These are phyloP conservation scores for Mustela lutreola DNA, from an alignment of 2,113 vertebrate species.

Conservation along the genomic window DNA sequence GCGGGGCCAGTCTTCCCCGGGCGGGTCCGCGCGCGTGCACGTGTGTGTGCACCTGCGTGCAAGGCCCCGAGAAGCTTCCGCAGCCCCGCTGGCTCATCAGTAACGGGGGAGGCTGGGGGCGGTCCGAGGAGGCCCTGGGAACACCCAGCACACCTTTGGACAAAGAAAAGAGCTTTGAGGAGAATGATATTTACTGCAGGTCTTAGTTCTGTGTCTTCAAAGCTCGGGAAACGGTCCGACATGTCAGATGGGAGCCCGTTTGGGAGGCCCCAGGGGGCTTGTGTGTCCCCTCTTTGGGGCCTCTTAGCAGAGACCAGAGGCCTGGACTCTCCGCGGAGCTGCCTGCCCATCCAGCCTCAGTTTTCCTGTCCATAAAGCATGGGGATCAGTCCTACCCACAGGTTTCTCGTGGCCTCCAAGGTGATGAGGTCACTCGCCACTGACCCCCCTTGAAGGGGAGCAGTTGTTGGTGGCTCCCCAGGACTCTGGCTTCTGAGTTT, in stretches of 20 bases:
- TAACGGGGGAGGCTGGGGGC: background rate
- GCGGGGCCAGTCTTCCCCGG: background rate
- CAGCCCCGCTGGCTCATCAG: rapidly evolving
- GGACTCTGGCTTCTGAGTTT: background rate
- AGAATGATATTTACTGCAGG: rapidly evolving
- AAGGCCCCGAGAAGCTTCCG: rapidly evolving
- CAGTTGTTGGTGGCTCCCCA: background rate
- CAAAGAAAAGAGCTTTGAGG: too few species aligned
- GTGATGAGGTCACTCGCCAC: rapidly evolving
- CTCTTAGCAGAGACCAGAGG: background rate
- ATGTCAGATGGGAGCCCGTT: background rate
- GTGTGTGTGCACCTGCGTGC: background rate
- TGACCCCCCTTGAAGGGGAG: rapidly evolving
- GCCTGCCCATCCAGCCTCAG: background rate
- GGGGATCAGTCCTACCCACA: rapidly evolving
- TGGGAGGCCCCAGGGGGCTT: rapidly evolving
- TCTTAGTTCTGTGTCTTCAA: background rate
- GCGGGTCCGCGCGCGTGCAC: background rate
- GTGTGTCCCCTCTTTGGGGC: background rate
- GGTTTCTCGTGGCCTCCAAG: rapidly evolving
- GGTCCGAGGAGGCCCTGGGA: rapidly evolving
- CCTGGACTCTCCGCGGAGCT: rapidly evolving
- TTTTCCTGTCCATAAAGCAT: too few species aligned
- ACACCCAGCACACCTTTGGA: rapidly evolving
- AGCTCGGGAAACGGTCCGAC: rapidly evolving